Percentiles rank a stretch among this genome's conserved stretches.
Evolutionary conservation across 2,888 invertebrate species (phyloP).

Genomic region (Coleophora deauratella): DNA sequence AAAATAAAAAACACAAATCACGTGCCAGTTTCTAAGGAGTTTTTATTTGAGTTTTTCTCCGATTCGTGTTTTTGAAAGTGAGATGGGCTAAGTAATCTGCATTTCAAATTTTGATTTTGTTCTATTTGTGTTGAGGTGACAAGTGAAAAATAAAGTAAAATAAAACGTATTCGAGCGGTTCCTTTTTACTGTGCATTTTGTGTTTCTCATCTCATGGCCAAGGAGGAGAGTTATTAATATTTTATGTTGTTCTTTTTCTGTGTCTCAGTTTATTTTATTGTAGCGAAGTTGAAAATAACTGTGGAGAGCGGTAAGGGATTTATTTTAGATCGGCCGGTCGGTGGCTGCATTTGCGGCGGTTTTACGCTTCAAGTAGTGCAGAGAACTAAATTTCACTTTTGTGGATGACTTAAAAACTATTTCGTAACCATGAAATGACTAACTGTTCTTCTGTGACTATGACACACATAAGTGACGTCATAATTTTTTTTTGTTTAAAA

Average conservation of each 20-base stretch:
- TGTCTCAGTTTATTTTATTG: constrained; percentile 51
- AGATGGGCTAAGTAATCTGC: neutral
- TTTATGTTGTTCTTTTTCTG: constrained; percentile 26
- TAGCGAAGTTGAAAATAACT: constrained; percentile 55
- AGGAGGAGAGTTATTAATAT: constrained; percentile 15
- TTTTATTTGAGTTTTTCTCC: neutral
- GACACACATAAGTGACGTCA: too few relatives aligned
- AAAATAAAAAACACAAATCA: constrained; percentile 8
- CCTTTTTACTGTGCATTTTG: constrained; percentile 38
- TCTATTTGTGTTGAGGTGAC: constrained; percentile 18
- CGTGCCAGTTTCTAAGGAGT: neutral
- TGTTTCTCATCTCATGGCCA: constrained; percentile 13
- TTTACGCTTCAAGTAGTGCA: neutral
- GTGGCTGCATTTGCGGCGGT: constrained; percentile 17
- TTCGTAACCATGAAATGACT: too few relatives aligned
- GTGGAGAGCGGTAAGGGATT: constrained; percentile 52
- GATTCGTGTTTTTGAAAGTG: neutral
- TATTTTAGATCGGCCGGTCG: constrained; percentile 51
- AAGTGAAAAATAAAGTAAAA: constrained; percentile 19
- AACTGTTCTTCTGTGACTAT: too few relatives aligned
- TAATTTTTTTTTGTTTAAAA: too few relatives aligned
- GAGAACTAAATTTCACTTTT: constrained; percentile 27
- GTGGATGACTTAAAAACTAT: too few relatives aligned
- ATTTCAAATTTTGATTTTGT: constrained; percentile 3
- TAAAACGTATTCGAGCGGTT: constrained; percentile 14